Evolutionary conservation across 2,888 invertebrate species (phyloP), one percentile per base, ranked within the genome.

Genomic region (Candidula unifasciata): DNA sequence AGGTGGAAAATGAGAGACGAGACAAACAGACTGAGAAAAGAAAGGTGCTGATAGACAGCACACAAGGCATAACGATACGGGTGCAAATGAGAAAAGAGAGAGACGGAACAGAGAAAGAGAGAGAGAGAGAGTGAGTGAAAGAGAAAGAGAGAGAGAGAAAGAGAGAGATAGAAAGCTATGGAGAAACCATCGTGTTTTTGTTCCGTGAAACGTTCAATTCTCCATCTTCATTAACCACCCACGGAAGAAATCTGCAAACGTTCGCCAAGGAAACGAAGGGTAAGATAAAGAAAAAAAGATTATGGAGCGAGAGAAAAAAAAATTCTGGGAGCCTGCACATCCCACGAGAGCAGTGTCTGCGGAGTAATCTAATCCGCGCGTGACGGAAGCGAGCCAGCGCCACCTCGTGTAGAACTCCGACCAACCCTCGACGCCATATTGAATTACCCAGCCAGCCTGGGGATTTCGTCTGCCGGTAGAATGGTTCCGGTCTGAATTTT

Each of bases 341-440:
- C 80, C 71, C 80, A 8, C 6, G 80, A 80, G 80, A 80, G 33
- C 71, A n/a, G 80, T 33, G 71, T 54, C 57, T 52, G 66, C 82
- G 21, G n/a, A 64, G 82, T 82, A 82, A 82, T 82, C 82, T 82
- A 82, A 82, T 82, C 77, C 76, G 77, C 82, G 82, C 82, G 82
- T 82, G 82, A 82, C 82, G 76, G 76, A 74, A 76, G 82, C 66
- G 52, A 57, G 66, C 82, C 76, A 82, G 68, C 76, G 77, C 82
- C 82, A 82, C 82, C 82, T 64, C 37, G 76, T 68, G 76, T 74
- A 71, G 44, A 68, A 44, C 33, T 52, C 57, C 57, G 71, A 69
- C 74, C 82, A 82, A n/a, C 82, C 57, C 69, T 54, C 80, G 71
- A 80, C 82, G 82, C 82, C 76, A 82, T 82, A 82, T 82, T 82